Evolutionary conservation across 37 sponge, comb jelly and placozoan genomes (phyloP).

Genomic region (Cliona cf. orientalis): DNA sequence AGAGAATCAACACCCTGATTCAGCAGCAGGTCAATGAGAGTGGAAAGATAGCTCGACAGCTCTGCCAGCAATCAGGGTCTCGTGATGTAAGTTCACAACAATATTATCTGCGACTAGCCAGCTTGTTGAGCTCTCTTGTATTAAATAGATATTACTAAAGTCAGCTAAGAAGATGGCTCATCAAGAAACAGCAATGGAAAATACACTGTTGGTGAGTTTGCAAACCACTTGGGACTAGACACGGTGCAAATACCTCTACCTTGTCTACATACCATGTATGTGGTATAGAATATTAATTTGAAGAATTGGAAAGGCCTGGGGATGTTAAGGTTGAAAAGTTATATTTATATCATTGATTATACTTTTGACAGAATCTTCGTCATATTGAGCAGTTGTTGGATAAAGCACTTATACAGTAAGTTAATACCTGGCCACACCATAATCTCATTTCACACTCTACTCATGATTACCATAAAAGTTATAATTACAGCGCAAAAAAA

Average conservation of each 20-base stretch:
- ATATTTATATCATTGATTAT: too few relatives aligned
- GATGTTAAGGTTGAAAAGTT: background rate
- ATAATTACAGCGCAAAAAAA: too few relatives aligned
- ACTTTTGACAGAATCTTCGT: constrained; percentile 25
- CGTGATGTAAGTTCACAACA: constrained; percentile 34
- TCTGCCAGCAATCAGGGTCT: constrained; percentile 48
- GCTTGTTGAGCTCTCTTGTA: background rate
- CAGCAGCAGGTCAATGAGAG: constrained; percentile 41
- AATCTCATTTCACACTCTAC: background rate
- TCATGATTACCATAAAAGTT: too few relatives aligned
- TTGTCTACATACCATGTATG: background rate
- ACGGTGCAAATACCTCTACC: too few relatives aligned
- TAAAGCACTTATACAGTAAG: constrained; percentile 31
- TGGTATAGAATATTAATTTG: background rate
- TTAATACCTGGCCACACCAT: background rate
- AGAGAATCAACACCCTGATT: constrained; percentile 3
- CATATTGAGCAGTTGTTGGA: constrained; percentile 48
- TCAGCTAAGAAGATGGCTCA: constrained; percentile 56
- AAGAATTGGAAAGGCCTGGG: background rate
- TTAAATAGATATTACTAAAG: constrained; percentile 48
- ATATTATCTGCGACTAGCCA: background rate
- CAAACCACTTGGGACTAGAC: background rate
- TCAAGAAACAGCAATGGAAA: constrained; percentile 54
- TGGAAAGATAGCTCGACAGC: constrained; percentile 30
- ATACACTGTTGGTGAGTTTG: constrained; percentile 32